phyloP scores from a whole-genome alignment of 1,140 invertebrate species.

The Microplitis mediator region DNA sequence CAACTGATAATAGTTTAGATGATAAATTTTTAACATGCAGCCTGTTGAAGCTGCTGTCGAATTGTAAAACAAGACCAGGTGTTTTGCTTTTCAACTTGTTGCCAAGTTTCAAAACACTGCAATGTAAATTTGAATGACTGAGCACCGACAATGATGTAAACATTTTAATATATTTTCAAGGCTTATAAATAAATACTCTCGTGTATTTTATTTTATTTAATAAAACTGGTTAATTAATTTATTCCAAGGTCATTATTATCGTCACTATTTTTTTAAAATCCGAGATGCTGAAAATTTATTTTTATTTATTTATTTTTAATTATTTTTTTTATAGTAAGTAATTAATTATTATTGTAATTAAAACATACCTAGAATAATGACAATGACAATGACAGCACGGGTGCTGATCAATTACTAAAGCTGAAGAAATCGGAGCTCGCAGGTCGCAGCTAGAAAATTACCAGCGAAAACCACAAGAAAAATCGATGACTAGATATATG shows the following conservation, averaged over 20 bases:
- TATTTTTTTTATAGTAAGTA: neutral
- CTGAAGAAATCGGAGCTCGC: too few species aligned
- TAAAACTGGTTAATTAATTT: too few species aligned
- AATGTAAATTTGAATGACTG: neutral
- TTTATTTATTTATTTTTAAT: neutral
- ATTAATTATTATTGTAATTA: neutral
- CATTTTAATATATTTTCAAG: neutral
- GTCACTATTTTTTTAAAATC: too few species aligned
- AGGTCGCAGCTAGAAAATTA: too few species aligned
- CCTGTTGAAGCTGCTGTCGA: too few species aligned
- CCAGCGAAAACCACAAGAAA: neutral
- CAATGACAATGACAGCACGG: neutral
- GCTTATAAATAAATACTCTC: too few species aligned
- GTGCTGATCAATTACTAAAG: neutral
- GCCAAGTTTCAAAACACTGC: neutral
- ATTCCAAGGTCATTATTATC: too few species aligned
- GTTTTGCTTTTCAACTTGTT: neutral
- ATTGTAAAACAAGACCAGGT: neutral
- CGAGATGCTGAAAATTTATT: too few species aligned
- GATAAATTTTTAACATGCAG: too few species aligned
- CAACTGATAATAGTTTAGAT: neutral
- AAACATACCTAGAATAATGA: neutral
- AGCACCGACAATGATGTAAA: slow-evolving; percentile 11
- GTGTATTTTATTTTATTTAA: too few species aligned
- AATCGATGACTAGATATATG: neutral